Base-by-base conservation (phyloP, 2,797 vertebrate species). In the Chloroceryle inda region DNA sequence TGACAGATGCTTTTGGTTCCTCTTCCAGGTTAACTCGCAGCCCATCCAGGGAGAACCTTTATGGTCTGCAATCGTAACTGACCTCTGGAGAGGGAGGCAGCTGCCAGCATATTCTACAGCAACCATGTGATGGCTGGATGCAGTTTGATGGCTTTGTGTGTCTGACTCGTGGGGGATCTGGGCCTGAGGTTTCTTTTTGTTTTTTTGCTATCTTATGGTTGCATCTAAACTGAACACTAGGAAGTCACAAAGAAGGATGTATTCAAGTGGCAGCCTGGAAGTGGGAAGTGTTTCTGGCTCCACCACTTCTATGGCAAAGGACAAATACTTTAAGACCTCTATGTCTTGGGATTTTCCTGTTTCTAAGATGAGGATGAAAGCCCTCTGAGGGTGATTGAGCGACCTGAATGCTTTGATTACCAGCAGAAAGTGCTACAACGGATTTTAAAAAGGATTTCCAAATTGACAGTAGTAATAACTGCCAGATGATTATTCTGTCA, bases 61-160 rank as follows among this genome's bases (percentile, higher is more conserved):
- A 13, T 10, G 1, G 0, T 27, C 24, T 10, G 19, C 27, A 61
- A 5, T 44, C 2, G 1, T n/a, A 71, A 74, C 49, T 56, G 33
- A 29, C 33, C 35, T 78, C 80, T 81, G 83, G 53, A 3, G 1
- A 63, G 63, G 19, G 55, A 80, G 33, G 16, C 29, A 42, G 13
- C 19, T 40, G 45, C 53, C 50, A 79, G 1, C 35, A 19, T 68
- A 82, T 79, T 42, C 78, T 44, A 10, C 38, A 76, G 73, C 59
- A 82, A 0, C 35, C 22, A 3, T 14, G n/a, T n/a, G 47, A 52
- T 27, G 16, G 35, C 50, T 88, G 80, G 47, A 27, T 66, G 47
- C 40, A 68, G 35, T 72, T 17, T 89, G 66, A 79, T 45, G 88
- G 64, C 38, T 88, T n/a, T n/a, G 44, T 71, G 38, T 42, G 37